phyloP scores from a whole-genome alignment of 2,797 vertebrate species.

The Manis crassicaudata region DNA sequence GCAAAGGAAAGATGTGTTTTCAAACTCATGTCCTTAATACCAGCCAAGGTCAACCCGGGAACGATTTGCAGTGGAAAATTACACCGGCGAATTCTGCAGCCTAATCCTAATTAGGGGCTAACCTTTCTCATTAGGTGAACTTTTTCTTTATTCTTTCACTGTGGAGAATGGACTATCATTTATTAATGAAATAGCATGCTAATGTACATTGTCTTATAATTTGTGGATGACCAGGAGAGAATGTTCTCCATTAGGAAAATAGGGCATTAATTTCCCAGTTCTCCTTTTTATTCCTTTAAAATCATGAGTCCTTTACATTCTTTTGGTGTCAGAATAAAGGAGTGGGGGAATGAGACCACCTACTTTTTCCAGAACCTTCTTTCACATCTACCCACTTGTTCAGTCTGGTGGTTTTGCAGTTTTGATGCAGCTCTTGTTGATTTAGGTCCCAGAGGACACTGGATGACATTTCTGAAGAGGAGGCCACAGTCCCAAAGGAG shows the following conservation, averaged over 20 bases:
- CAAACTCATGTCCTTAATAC: conserved; percentile 70
- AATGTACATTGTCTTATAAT: conserved; percentile 59
- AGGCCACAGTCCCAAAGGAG: neutral
- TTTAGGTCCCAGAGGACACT: neutral
- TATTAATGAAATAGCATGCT: conserved; percentile 71
- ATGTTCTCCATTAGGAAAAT: conserved; percentile 60
- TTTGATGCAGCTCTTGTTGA: conserved; percentile 20
- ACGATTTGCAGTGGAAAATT: conserved; percentile 74
- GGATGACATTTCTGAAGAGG: neutral
- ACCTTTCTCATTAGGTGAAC: conserved; percentile 68
- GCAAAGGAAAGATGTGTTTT: conserved; percentile 74
- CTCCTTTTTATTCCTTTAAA: conserved; percentile 48
- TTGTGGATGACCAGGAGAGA: conserved; percentile 58
- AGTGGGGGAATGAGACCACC: neutral
- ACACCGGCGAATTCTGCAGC: conserved; percentile 60
- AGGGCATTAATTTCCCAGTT: conserved; percentile 55
- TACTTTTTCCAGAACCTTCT: conserved; percentile 42
- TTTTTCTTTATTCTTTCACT: conserved; percentile 67
- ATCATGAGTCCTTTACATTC: conserved; percentile 43
- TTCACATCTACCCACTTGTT: conserved; percentile 8
- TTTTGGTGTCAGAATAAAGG: conserved; percentile 25
- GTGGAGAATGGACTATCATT: conserved; percentile 59
- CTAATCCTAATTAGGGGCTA: conserved; percentile 70
- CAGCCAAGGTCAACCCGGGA: conserved; percentile 58
- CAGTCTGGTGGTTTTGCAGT: neutral